Evolutionary conservation across 1,140 invertebrate species (phyloP).

Genomic region (Armadillidium nasatum): DNA sequence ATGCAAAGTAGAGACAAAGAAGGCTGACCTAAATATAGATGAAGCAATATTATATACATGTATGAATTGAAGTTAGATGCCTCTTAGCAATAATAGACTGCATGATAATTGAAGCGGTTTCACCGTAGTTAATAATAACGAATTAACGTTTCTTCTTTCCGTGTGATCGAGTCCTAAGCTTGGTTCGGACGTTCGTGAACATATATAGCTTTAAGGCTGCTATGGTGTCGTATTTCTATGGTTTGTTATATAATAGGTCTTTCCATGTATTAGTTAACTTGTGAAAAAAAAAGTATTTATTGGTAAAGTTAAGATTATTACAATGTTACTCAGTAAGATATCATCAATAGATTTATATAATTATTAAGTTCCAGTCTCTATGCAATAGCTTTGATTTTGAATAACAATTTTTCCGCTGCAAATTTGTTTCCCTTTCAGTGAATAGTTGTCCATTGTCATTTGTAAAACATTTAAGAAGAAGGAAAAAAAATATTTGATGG

Average conservation of each 20-base stretch:
- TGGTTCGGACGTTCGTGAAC: background rate
- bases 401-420: no score
- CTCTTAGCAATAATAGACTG: background rate
- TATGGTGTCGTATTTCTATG: conserved; percentile 5
- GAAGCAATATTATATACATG: no score
- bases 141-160: background rate
- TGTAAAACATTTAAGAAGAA: no score
- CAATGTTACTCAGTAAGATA: conserved; percentile 2
- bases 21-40: background rate
- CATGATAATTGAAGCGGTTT: conserved; percentile 10
- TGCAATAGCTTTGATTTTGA: conserved; percentile 36
- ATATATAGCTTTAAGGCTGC: conserved; percentile 10
- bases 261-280: conserved; percentile 35
- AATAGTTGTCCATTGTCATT: no score
- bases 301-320: background rate
- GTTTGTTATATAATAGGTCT: conserved; percentile 28
- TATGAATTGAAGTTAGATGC: background rate
- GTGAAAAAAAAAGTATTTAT: conserved; percentile 31
- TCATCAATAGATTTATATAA: conserved; percentile 12
- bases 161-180: background rate
- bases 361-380: conserved; percentile 41
- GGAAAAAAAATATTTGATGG: no score
- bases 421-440: no score
- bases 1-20: background rate
- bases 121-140: background rate